Percentiles rank a stretch among this genome's conserved stretches.
Conservation (phyloP, 2,113 vertebrate genomes). For the Datnioides undecimradiatus region DNA sequence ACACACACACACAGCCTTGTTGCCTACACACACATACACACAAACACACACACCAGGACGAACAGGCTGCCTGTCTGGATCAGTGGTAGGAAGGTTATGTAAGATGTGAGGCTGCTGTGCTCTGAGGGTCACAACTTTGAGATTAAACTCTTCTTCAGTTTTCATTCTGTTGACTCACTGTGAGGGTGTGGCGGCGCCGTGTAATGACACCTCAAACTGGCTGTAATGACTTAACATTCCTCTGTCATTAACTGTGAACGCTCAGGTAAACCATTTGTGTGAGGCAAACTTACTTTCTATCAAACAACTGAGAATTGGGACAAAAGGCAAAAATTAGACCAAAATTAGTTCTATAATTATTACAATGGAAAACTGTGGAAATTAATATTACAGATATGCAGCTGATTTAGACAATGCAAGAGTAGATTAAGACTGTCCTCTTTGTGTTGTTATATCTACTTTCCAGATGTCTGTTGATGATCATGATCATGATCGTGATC, state of each 20-base stretch:
- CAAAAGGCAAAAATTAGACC: not conserved
- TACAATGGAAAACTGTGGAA: no score
- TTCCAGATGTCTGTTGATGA: no score
- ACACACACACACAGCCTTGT: conserved; percentile 11
- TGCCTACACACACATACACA: conserved; percentile 12
- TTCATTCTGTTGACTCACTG: not conserved
- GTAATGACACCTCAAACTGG: not conserved
- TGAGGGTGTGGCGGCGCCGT: conserved; percentile 8
- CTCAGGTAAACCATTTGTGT: not conserved
- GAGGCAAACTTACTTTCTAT: not conserved
- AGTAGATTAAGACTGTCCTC: no score
- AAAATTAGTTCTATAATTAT: no score
- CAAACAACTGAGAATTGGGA: no score
- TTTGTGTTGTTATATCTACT: no score
- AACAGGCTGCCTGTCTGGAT: conserved; percentile 34
- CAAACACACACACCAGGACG: not conserved
- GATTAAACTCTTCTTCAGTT: conserved; percentile 13
- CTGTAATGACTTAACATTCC: conserved; percentile 2
- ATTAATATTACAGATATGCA: no score
- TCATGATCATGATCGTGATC: no score
- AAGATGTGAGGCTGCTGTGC: conserved; percentile 22
- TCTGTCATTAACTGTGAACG: conserved; percentile 2
- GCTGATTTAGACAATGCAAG: no score
- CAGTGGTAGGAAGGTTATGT: conserved; percentile 24
- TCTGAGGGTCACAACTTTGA: not conserved